phyloP scores from a whole-genome alignment of 35 echinoderm and acorn worm genomes.

The Ophioderma brevispina region DNA sequence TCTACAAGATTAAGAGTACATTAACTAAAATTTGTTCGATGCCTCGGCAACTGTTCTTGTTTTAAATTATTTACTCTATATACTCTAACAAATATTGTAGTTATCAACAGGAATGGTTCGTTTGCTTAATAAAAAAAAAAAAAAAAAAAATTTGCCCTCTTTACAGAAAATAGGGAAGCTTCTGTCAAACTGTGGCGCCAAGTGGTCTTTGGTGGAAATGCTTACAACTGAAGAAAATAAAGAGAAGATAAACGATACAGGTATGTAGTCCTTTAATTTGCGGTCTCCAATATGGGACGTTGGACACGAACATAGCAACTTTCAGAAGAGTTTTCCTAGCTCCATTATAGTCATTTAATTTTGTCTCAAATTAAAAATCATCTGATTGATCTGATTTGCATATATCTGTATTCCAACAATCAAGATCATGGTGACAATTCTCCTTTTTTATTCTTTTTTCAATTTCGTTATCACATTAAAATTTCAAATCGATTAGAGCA shows the following conservation, averaged over 20 bases:
- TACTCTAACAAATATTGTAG: background rate
- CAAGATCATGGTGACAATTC: background rate
- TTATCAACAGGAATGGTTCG: background rate
- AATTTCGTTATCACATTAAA: background rate
- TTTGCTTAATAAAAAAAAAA: too few species aligned
- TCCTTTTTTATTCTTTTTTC: background rate
- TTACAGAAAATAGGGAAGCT: background rate
- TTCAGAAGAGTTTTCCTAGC: too few species aligned
- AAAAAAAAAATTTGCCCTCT: too few species aligned
- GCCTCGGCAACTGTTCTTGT: background rate
- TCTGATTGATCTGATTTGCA: too few species aligned
- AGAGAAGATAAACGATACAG: constrained; percentile 52
- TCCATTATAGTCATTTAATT: too few species aligned
- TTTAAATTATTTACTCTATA: background rate
- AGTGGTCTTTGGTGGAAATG: constrained; percentile 48
- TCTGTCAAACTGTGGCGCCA: constrained; percentile 37
- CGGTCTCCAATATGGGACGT: background rate
- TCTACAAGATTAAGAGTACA: background rate
- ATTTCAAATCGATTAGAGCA: background rate
- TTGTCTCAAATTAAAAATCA: background rate
- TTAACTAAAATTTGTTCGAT: too few species aligned
- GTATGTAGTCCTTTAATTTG: background rate
- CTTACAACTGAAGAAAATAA: constrained; percentile 33
- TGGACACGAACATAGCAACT: background rate
- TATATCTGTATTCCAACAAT: too few species aligned